Evolutionary conservation across 2,113 vertebrate genomes (phyloP).

Genomic region (Hiodon alosoides): DNA sequence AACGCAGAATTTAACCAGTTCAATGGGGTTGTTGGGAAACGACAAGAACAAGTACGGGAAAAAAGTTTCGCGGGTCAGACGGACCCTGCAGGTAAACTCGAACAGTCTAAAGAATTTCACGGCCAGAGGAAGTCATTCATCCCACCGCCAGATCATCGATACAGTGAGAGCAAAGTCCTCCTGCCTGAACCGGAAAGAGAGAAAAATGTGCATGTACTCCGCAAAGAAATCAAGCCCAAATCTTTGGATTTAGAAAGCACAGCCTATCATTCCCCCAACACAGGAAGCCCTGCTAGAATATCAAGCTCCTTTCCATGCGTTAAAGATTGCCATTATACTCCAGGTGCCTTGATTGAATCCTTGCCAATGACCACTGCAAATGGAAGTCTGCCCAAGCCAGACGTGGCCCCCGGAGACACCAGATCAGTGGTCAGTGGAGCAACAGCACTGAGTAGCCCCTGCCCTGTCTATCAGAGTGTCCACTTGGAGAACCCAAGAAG

Average conservation of each 20-base stretch:
- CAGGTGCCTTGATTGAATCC: neutral
- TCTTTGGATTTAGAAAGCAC: constrained; percentile 20
- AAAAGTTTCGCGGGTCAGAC: constrained; percentile 3
- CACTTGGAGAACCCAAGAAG: constrained; percentile 11
- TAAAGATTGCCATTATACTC: constrained; percentile 12
- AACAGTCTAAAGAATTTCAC: constrained; percentile 32
- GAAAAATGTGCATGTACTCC: neutral
- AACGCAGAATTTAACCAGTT: constrained; percentile 17
- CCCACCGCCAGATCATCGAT: neutral
- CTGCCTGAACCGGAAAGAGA: neutral
- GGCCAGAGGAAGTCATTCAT: constrained; percentile 15
- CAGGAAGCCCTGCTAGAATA: neutral
- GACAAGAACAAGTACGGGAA: neutral
- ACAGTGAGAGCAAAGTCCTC: constrained; percentile 3
- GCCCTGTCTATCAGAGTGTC: constrained; percentile 27
- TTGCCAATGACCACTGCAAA: constrained; percentile 16
- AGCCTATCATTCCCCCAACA: constrained; percentile 18
- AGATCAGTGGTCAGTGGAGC: constrained; percentile 45
- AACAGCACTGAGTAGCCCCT: neutral
- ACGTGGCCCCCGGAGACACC: constrained; percentile 57
- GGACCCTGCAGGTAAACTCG: constrained; percentile 15
- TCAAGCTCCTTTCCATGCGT: constrained; percentile 38
- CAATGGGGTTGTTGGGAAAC: constrained; percentile 25
- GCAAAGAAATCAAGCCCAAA: neutral
- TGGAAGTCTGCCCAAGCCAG: constrained; percentile 13